Evolutionary conservation across 2,888 invertebrate species (phyloP).

Genomic region (Melinopterus prodromus): DNA sequence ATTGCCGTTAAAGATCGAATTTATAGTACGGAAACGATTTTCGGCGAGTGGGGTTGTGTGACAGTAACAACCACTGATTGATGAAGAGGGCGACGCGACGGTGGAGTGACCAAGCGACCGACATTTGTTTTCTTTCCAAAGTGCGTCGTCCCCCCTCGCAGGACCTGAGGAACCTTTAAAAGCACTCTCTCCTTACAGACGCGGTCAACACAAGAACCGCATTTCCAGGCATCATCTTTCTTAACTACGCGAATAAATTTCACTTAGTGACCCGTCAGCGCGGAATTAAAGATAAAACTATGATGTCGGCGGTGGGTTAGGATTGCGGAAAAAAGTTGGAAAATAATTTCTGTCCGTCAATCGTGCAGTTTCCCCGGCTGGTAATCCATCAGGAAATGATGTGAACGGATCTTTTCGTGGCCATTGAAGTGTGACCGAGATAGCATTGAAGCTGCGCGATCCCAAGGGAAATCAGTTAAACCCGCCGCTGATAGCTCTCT

Average conservation of each 20-base stretch:
- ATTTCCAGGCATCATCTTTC: conserved; percentile 51
- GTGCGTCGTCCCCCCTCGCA: conserved; percentile 38
- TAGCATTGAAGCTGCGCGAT: conserved; percentile 55
- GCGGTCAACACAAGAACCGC: conserved; percentile 55
- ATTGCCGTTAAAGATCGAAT: conserved; percentile 16
- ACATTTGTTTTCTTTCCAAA: conserved; percentile 58
- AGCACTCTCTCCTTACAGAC: conserved; percentile 40
- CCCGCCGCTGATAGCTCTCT: conserved; percentile 46
- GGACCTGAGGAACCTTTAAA: conserved; percentile 38
- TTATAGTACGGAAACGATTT: conserved; percentile 13
- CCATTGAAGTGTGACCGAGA: conserved; percentile 62
- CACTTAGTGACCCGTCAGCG: background rate
- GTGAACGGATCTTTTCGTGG: conserved; percentile 57
- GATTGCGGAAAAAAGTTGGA: conserved; percentile 22
- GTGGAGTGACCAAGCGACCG: conserved; percentile 53
- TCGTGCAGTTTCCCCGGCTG: conserved; percentile 34
- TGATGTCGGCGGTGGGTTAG: background rate
- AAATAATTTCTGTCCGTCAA: conserved; percentile 37
- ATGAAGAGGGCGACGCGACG: conserved; percentile 49
- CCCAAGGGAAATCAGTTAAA: conserved; percentile 61
- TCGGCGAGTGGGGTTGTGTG: conserved; percentile 26
- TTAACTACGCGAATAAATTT: conserved; percentile 17
- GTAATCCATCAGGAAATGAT: conserved; percentile 57
- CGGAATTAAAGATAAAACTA: conserved; percentile 16
- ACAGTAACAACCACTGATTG: conserved; percentile 49